Base-by-base conservation (phyloP, 2,888 invertebrate genomes). In the Pristionchus maxplancki region DNA sequence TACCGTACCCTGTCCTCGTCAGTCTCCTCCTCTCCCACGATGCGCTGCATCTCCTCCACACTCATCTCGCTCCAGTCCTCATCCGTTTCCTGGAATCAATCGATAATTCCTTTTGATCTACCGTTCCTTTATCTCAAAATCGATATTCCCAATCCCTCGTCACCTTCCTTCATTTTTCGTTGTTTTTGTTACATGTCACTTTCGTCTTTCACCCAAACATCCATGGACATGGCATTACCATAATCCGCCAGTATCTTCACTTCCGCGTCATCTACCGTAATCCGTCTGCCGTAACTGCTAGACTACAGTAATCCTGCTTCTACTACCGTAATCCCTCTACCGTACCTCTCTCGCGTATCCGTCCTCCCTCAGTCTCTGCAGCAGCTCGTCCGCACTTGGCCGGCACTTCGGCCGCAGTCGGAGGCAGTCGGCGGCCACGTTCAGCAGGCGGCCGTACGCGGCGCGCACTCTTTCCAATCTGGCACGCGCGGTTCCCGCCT, bases 41-140 rank as follows among this genome's bases (percentile, higher is more conserved):
- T 34, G n/a, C 86, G 24, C 34, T 50, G 15, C 85, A 85, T 85
- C 85, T 85, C 85, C 34, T 37, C 40, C 40, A 64, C 85, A 24
- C 44, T 44, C 85, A 44, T 40, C 62, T 85, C 48, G 4, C n/a
- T 5, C 85, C 64, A 64, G 48, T 64, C 53, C 24, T 85, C 64
- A 6, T 85, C 85, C 28, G 4, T 6, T 28, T 83, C 53, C 82
- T 83, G 44, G 11, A 50, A 58, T 58, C 58, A 8, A 58, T n/a
- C 58, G 58, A n/a, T 58, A 44, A 44, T 44, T 11, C 44, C 6
- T 44, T 9, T 44, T 11, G 44, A 28, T 28, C 62, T 64, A 64
- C 62, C n/a, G 62, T 44, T n/a, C n/a, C n/a, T n/a, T n/a, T n/a
- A 44, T 6, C 44, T 11, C 8, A 44, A 44, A 44, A 53, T 53